Base-by-base conservation (phyloP, 2,888 invertebrate species). In the Napeogenes sylphis region DNA sequence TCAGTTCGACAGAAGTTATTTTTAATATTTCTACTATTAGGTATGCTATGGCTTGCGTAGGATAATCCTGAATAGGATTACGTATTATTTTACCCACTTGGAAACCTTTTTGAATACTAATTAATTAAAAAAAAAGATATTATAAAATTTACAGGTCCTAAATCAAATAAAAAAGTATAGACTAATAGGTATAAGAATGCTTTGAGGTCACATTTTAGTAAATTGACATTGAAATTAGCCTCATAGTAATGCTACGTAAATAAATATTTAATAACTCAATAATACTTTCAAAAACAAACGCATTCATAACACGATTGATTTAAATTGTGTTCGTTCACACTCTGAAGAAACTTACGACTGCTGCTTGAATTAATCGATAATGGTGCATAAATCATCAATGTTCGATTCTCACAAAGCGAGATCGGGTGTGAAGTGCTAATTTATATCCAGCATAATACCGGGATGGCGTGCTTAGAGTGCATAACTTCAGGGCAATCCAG, bases 281-380 rank as follows among this genome's bases (percentile, higher is more conserved):
- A 30, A 6, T 8, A 51, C 30, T 51, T 54, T 46, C 32, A 56
- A 47, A 64, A 66, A 66, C 64, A 61, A 63, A 63, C 64, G 62
- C 58, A 67, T 74, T 77, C 77, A 75, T 71, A 63, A 70, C 73
- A 70, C 63, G 65, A 64, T 70, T 75, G 83, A 86, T 85, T 84
- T 84, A 85, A 75, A 66, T 68, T 69, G 78, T 75, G 79, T 79
- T 81, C 75, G 75, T 76, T 75, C 75, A 73, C 81, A 81, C 77
- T 80, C 76, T 81, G 85, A 83, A 84, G 84, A 85, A 87, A 90
- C 81, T 87, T 87, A 88, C 87, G 85, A 85, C 75, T 83, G 89
- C 90, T 88, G 90, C 90, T 90, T 90, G 90, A 89, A 90, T 90
- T 90, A 90, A 90, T 90, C 90, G 90, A 84, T 90, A 90, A 90